Percentiles rank a stretch among this genome's conserved stretches.
phyloP scores from a whole-genome alignment of 2,797 vertebrate genomes.

The Corythornis leucogaster region DNA sequence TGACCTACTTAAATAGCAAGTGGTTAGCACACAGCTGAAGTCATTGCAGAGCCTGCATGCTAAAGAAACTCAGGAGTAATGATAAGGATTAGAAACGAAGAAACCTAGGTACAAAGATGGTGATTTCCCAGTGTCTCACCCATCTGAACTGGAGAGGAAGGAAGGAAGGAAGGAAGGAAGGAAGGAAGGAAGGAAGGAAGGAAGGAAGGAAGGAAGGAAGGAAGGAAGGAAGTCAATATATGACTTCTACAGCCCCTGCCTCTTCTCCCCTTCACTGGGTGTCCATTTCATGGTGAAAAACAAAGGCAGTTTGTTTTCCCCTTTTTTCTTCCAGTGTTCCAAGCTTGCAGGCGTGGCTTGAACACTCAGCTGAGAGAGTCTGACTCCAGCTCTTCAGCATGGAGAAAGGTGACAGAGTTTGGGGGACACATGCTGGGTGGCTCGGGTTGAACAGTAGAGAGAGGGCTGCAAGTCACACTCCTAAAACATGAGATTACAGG shows the following conservation, averaged over 20 bases:
- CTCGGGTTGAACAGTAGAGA: background rate
- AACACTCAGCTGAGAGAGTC: background rate
- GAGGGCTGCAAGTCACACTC: background rate
- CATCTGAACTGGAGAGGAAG: background rate
- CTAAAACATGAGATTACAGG: background rate
- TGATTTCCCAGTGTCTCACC: background rate
- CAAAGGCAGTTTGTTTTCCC: accelerated
- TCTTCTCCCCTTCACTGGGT: background rate
- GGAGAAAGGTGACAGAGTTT: background rate
- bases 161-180: background rate
- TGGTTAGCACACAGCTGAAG: background rate
- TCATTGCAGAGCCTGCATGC: background rate
- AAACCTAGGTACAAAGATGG: background rate
- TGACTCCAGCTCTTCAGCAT: background rate
- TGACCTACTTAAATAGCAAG: background rate
- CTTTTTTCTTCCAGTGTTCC: background rate
- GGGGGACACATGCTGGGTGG: background rate
- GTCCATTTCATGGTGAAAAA: background rate
- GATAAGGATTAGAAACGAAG: background rate
- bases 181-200: accelerated
- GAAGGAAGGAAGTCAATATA: background rate
- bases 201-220: background rate
- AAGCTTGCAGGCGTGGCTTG: background rate
- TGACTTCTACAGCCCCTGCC: accelerated
- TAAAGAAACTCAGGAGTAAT: background rate